Evolutionary conservation across 1,140 invertebrate genomes (phyloP).

Genomic region (Odontomachus brunneus): DNA sequence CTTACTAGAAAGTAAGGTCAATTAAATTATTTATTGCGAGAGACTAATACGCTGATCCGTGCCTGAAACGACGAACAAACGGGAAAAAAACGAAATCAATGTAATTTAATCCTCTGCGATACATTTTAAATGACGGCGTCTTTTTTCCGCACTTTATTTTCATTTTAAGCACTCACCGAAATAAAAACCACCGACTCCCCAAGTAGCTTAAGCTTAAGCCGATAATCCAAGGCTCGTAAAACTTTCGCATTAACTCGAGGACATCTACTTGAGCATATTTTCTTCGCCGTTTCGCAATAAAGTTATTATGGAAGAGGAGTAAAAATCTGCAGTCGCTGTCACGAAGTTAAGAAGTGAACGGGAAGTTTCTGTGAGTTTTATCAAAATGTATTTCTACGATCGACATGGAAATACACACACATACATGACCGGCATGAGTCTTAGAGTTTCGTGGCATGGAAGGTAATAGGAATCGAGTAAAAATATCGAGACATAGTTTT

Average conservation of each 20-base stretch:
- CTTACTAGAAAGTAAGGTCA: background rate
- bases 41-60: background rate
- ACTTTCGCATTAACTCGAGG: slow-evolving; percentile 42
- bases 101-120: background rate
- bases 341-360: background rate
- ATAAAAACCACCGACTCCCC: slow-evolving; percentile 1
- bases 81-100: background rate
- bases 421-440: background rate
- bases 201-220: slow-evolving; percentile 5
- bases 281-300: slow-evolving; percentile 31
- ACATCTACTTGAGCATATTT: slow-evolving; percentile 2
- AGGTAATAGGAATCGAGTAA: background rate
- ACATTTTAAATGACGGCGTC: background rate
- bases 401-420: background rate
- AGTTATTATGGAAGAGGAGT: slow-evolving; percentile 4
- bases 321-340: background rate
- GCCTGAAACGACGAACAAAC: background rate
- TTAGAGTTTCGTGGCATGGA: background rate
- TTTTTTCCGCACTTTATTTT: slow-evolving; percentile 23
- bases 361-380: slow-evolving; percentile 10
- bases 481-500: background rate
- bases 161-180: background rate
- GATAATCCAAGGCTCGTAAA: slow-evolving; percentile 46
- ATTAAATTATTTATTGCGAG: background rate
- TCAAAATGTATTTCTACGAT: background rate